Evolutionary conservation across 2,888 invertebrate genomes (phyloP), one percentile per base, ranked within the genome.

Genomic region (Corbicula japonica): DNA sequence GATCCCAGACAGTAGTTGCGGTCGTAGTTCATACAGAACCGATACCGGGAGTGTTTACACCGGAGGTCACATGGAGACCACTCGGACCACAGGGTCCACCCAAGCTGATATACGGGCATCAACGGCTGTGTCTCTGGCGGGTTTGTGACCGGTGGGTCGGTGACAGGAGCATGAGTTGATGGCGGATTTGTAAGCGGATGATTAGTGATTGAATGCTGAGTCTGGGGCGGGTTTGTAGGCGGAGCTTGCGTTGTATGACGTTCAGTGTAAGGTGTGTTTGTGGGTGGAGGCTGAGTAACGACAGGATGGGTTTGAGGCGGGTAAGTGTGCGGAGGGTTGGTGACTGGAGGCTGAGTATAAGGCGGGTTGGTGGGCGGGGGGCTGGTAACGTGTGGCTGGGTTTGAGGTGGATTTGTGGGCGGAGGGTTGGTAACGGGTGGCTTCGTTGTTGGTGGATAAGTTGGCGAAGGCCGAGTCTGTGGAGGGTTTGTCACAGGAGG

Each of bases 21-120:
- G 46, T 87, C 78, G 44, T 77, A 72, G 18, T 85, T 85, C 28
- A 82, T 15, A 65, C 88, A 88, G 52, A 86, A 79, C 32, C 88
- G 69, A 58, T 84, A 83, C 21, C 87, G 69, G 23, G 71, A 80
- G 30, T 78, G 80, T 46, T 61, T 54, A 48, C 88, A 88, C 30
- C 77, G 66, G 23, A 86, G 60, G 46, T 85, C 80, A 78, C 88
- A 88, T 10, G 74, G 72, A 10, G 86, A 81, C 84, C 85, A 87
- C 32, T 34, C 46, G 1, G 87, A 81, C 87, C 87, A 86, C 3
- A 69, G 4, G 5, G 86, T 76, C 87, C 87, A 86, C 2, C 87
- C 85, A 8, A 61, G 28, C 10, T 71, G 74, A 54, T 68, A 28
- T 12, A 73, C 58, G 10, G 58, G 69, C 8, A 3, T 32, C 28